Base-by-base conservation (phyloP, 1,140 invertebrate genomes). In the Hyles euphorbiae region DNA sequence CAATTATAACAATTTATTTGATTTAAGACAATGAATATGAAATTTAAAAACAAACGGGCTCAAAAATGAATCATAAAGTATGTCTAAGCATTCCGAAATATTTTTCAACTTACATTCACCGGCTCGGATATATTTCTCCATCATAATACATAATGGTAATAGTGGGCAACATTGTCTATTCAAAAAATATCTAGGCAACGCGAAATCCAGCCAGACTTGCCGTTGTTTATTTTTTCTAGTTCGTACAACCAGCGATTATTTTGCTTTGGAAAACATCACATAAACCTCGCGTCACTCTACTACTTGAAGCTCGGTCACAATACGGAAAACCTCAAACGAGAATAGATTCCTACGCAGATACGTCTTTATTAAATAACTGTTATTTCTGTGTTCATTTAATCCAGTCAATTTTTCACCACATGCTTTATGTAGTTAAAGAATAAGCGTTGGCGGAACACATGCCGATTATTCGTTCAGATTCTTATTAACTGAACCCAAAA, bases 321-420 rank as follows among this genome's bases (percentile, higher is more conserved):
- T 80, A 78, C 75, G 72, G 72, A 76, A 78, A 70, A 74, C 65
- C 60, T 75, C 65, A 65, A 60, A 68, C 75, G 34, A 66, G 63
- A 79, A 79, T 77, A 80, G 70, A 78, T 68, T 63, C 58, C 6
- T 8, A n/a, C 36, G 36, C 36, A 40, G 36, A 40, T 40, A 40
- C 36, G 36, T 8, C 5, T 40, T 40, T 40, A 40, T 40, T 40
- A 40, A 40, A 40, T 40, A 5, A 40, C 36, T 5, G 36, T 47
- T 5, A 47, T 47, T 47, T 47, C 2, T 4, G 12, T 10, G 46
- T 47, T 8, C 46, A 47, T 47, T 40, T 40, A 40, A 40, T 8
- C 4, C 8, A 5, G 8, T 40, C 36, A 5, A 40, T 40, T 40
- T 40, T 40, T 40, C 36, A 40, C 2, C 36, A 40, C 36, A 40